Conservation (phyloP, 1,140 invertebrate genomes). For the Coelopa frigida region DNA sequence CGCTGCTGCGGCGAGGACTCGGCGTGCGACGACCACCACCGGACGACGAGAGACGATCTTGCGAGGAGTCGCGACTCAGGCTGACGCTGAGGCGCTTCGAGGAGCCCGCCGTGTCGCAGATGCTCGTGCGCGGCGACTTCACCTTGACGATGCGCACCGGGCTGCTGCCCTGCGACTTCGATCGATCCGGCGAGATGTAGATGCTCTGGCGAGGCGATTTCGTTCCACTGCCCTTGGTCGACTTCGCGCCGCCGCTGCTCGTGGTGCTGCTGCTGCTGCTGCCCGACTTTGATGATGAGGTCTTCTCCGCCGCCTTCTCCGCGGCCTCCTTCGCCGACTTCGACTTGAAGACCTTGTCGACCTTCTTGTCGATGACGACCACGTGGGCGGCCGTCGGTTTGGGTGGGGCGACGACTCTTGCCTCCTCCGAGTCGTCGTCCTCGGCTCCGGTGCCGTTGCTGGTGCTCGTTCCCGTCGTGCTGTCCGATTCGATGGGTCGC, state of each 20-base stretch:
- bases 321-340: conserved; percentile 28
- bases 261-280: conserved; percentile 9
- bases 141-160: conserved; percentile 44
- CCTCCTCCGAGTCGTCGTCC: conserved; percentile 38
- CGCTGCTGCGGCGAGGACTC: conserved; percentile 35
- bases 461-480: conserved; percentile 25
- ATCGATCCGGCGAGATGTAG: conserved; percentile 41
- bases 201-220: conserved; percentile 33
- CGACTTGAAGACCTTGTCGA: conserved; percentile 41
- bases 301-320: conserved; percentile 7
- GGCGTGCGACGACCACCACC: conserved; percentile 34
- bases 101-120: conserved; percentile 38
- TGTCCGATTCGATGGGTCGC: conserved; percentile 35
- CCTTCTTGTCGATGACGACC: conserved; percentile 42
- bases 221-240: conserved; percentile 13
- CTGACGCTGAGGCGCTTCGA: conserved; percentile 34
- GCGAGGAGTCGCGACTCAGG: conserved; percentile 37
- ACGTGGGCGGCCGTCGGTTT: conserved; percentile 23
- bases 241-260: conserved; percentile 16
- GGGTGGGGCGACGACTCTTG: conserved; percentile 14
- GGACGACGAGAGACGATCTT: conserved; percentile 30
- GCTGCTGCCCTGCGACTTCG: conserved; percentile 40
- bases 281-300: conserved; percentile 7
- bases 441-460: conserved; percentile 34
- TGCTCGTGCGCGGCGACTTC: conserved; percentile 35